Percentiles rank a stretch among this genome's conserved stretches.
These are phyloP conservation scores for Apodemus sylvaticus DNA, from an alignment of 2,113 vertebrate species.

Conservation along the genomic window DNA sequence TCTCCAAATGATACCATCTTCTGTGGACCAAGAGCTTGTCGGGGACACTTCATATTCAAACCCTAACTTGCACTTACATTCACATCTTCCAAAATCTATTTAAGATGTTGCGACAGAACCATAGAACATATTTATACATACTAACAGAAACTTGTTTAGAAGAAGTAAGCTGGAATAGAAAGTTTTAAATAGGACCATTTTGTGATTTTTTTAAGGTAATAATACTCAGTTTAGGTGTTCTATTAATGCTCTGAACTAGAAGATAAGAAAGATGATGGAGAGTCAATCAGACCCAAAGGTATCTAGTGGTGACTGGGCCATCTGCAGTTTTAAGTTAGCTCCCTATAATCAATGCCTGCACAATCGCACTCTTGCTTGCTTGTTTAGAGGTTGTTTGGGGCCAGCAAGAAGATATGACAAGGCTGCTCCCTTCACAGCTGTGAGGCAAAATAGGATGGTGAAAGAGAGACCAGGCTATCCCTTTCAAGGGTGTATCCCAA, in stretches of 20 bases:
- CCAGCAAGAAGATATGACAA: background rate
- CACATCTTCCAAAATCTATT: background rate
- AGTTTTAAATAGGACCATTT: background rate
- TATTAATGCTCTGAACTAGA: background rate
- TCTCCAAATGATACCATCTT: background rate
- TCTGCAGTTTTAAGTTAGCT: background rate
- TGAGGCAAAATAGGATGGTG: background rate
- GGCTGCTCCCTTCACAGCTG: too few species aligned
- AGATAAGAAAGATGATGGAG: background rate
- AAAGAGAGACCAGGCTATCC: background rate
- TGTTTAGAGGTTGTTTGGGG: background rate
- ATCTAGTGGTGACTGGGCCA: background rate
- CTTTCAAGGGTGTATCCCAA: background rate
- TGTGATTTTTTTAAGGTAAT: background rate
- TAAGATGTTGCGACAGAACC: background rate
- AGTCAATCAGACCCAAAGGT: background rate
- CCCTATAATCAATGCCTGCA: background rate
- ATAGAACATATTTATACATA: background rate
- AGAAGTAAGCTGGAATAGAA: background rate
- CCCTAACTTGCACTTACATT: background rate
- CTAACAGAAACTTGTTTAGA: background rate
- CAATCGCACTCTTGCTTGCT: background rate
- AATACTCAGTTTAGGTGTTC: background rate
- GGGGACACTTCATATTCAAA: background rate
- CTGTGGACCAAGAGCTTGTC: background rate